Conservation (phyloP, 2,113 vertebrate species). For the Antechinus flavipes region DNA sequence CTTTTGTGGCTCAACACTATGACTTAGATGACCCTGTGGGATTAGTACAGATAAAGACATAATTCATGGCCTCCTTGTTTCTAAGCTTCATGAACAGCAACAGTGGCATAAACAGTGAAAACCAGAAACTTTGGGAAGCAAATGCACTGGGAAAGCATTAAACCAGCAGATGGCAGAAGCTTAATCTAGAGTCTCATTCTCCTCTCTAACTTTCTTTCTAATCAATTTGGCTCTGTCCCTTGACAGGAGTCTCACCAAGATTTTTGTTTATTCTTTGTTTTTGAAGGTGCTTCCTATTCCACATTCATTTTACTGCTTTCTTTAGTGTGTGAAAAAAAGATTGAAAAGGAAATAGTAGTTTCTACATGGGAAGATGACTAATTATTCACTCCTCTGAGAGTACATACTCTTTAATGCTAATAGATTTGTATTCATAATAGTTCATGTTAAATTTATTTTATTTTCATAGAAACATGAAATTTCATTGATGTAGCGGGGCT, state of each 20-base stretch:
- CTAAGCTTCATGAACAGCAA: constrained; percentile 12
- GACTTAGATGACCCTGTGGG: not conserved
- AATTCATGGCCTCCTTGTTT: not conserved
- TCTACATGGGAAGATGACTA: too few relatives aligned
- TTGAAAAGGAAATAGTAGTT: too few relatives aligned
- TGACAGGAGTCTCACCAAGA: not conserved
- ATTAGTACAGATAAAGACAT: not conserved
- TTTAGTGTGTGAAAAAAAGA: too few relatives aligned
- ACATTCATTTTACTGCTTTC: too few relatives aligned
- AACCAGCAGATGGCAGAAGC: not conserved
- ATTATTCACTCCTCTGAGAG: too few relatives aligned
- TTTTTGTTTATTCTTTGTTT: too few relatives aligned
- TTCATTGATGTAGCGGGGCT: too few relatives aligned
- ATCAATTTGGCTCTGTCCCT: not conserved
- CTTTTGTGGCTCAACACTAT: not conserved
- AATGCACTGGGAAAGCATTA: not conserved
- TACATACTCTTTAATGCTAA: too few relatives aligned
- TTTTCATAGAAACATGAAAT: too few relatives aligned
- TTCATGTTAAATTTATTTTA: too few relatives aligned
- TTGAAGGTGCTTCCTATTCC: too few relatives aligned
- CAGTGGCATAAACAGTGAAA: not conserved
- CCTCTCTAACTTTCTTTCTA: not conserved
- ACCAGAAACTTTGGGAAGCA: not conserved
- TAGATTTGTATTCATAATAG: too few relatives aligned
- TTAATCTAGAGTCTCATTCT: not conserved